These are phyloP conservation scores for Pachyuromys duprasi DNA, from an alignment of 2,797 vertebrate species.

Conservation along the genomic window DNA sequence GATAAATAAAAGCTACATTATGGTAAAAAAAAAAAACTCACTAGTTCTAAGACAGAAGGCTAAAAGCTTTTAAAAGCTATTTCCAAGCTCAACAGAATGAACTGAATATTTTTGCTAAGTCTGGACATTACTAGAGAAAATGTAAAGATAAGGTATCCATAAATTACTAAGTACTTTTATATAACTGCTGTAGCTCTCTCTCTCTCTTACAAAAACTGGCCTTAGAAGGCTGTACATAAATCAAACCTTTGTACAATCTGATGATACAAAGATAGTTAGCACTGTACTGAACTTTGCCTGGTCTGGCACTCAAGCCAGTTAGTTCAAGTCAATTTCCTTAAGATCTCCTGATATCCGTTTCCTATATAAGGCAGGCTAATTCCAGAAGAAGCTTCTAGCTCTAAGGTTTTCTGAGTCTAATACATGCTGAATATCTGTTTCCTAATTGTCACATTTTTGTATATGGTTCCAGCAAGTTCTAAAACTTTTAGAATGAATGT, in stretches of 20 bases:
- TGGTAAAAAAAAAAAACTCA: constrained; percentile 50
- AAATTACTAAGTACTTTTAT: constrained; percentile 58
- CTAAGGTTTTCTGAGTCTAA: constrained; percentile 10
- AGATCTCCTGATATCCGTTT: neutral
- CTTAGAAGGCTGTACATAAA: constrained; percentile 12
- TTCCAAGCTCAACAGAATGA: constrained; percentile 53
- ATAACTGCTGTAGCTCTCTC: neutral
- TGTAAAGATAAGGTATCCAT: constrained; percentile 35
- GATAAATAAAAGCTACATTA: constrained; percentile 68
- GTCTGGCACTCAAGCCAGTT: neutral
- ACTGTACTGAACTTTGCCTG: neutral
- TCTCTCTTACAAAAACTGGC: neutral
- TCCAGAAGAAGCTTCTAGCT: neutral
- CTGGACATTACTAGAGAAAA: neutral
- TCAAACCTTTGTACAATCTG: constrained; percentile 47
- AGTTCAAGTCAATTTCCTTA: constrained; percentile 20
- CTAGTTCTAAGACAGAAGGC: constrained; percentile 48
- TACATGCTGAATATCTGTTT: neutral
- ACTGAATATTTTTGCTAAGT: constrained; percentile 23
- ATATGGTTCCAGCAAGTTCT: neutral
- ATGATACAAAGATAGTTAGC: neutral
- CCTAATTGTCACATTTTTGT: neutral
- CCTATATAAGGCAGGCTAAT: neutral
- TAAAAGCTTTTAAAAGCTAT: constrained; percentile 67
- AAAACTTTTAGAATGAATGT: constrained; percentile 24